Base-by-base conservation (phyloP, 2,797 vertebrate genomes). In the Gambusia yucatana region DNA sequence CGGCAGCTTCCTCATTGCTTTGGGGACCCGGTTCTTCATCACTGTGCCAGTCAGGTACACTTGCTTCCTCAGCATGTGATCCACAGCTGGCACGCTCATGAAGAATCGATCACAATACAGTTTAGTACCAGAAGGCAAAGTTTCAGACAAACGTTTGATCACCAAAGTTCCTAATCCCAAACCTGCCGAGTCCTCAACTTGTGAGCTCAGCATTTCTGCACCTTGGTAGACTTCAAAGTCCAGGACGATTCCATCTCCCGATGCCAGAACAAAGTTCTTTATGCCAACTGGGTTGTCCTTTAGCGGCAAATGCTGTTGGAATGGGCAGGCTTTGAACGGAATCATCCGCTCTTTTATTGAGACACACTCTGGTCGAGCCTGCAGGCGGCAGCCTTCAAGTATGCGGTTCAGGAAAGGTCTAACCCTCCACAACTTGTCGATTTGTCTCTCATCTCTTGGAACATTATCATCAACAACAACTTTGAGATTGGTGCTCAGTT, bases 111-210 rank as follows among this genome's bases (percentile, higher is more conserved):
- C 48, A 36, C 63, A 67, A 20, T 81, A 75, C 3, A 77, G 13
- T 16, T 78, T 80, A 72, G 74, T 81, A 28, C 28, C 55, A 48
- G 78, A 3, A 65, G 20, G 10, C 52, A 81, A 20, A 1, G 28
- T 61, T 76, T 86, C 0, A 69, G 47, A 1, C 44, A 73, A 52
- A 72, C 6, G 43, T 30, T 61, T 8, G 1, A 79, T 55, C 2
- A 81, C 77, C 63, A 83, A 14, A 39, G 16, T 30, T 61, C 78
- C 52, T 55, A 80, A 61, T 71, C 33, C 43, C 43, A 72, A 6
- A 14, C 61, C 71, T 3, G 44, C 25, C 16, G 72, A 11, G 52
- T 70, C 71, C 67, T 41, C 33, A 22, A 2, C 52, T 46, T 82
- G 63, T 16, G 25, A 30, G 25, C 10, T 22, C 22, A 52, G 63